Base-by-base conservation (phyloP, 2,113 vertebrate species). In the Pachycephala philippinensis region DNA sequence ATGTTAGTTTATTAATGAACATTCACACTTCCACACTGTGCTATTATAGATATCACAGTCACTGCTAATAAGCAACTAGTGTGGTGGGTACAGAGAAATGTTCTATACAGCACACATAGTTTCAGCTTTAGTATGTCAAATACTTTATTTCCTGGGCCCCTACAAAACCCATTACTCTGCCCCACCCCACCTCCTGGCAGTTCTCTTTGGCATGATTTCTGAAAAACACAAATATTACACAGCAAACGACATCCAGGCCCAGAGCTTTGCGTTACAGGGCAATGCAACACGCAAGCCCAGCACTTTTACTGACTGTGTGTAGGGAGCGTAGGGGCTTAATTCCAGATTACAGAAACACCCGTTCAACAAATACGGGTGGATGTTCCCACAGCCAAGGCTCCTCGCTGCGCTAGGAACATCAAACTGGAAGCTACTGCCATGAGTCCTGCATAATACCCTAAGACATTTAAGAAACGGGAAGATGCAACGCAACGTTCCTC, bases 21-120 rank as follows among this genome's bases (percentile, higher is more conserved):
- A 42, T 13, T 49, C 11, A 35, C 14, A 6, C 23, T 42, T 59
- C 35, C 49, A 50, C 7, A 4, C 0, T 0, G 35, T 5, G 20
- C 21, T 44, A 33, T 59, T 20, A n/a, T 0, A 37, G 68, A 19
- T 35, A 66, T 13, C 37, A 13, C 30, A 24, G 19, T 28, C 50
- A 7, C 22, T 61, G n/a, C 45, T 49, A 47, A 27, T 33, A 35
- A 64, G 35, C 12, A 72, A 47, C 11, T 11, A 23, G 9, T 13
- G 37, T 2, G 13, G 15, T 19, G 13, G 13, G 9, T 45, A 26
- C 0, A 2, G 64, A 71, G 31, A 78, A 69, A 20, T 7, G 24
- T 57, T 57, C n/a, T 26, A 12, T n/a, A 20, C 35, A n/a, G 23
- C 7, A 72, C 69, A 69, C 47, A 47, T 12, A 24, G 28, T 88